Evolutionary conservation across 2,888 invertebrate genomes (phyloP), one percentile per base, ranked within the genome.

Genomic region (Dicyrtoma fusca): DNA sequence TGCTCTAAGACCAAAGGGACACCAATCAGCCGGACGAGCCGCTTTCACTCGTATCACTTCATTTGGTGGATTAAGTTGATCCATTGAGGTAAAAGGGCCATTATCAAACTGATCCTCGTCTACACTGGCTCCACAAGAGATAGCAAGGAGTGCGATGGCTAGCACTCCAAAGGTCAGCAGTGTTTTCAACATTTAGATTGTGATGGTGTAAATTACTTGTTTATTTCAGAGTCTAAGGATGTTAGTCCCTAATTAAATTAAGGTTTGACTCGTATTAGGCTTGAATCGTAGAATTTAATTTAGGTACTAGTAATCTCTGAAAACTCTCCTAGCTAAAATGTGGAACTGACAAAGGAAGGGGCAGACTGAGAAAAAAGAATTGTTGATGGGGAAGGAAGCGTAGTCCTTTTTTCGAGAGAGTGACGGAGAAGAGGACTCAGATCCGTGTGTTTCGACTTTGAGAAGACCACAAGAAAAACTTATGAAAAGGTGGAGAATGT

Each of bases 91-190:
- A 25, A 42, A 71, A 23, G 63, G 42, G 11, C 14, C 51, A 63
- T 62, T 71, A n/a, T 71, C 63, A 23, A 69, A 59, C 23, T 23
- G 63, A 26, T 71, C 71, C 26, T 71, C 71, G 14, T 71, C 71
- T 4, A 55, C n/a, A 14, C 44, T 26, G 61, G 61, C 23, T 19
- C 8, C 19, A 25, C 19, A 55, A 23, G 19, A 23, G 55, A 55
- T 5, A 55, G 55, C 55, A 19, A 55, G 25, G 55, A 55, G 55
- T 49, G 49, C 49, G 55, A 23, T 23, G 34, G 65, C 65, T 4
- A 65, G 65, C 26, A 65, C 49, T 14, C 26, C 51, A 34, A 65
- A 53, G 34, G 34, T 17, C 21, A 61, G 42, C 26, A 42, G 1
- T 11, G 26, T n/a, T 19, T 42, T 61, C 42, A 42, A 17, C 61